Evolutionary conservation across 1,140 invertebrate genomes (phyloP).

Genomic region (Dinoponera quadriceps): DNA sequence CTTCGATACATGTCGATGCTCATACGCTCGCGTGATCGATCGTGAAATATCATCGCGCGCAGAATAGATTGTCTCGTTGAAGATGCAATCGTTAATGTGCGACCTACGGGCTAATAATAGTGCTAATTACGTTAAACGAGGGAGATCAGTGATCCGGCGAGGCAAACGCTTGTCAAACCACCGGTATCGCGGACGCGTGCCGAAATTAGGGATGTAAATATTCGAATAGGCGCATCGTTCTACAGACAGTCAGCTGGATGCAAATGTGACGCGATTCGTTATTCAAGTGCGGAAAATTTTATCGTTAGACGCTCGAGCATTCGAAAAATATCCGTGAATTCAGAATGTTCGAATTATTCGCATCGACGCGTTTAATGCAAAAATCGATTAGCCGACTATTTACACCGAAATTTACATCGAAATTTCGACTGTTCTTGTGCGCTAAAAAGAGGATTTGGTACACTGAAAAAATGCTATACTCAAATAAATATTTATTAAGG

Average conservation of each 20-base stretch:
- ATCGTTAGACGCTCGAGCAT: too few species aligned
- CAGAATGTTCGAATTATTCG: too few species aligned
- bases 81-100: slow-evolving; percentile 44
- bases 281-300: background rate
- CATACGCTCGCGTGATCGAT: slow-evolving; percentile 71
- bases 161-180: background rate
- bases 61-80: slow-evolving; percentile 47
- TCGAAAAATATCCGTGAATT: too few species aligned
- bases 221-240: background rate
- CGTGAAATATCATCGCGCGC: slow-evolving; percentile 81
- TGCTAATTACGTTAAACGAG: slow-evolving; percentile 76
- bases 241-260: background rate
- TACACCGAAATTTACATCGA: too few species aligned
- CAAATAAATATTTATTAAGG: too few species aligned
- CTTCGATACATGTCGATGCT: slow-evolving; percentile 21
- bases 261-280: background rate
- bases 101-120: slow-evolving; percentile 74
- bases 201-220: background rate
- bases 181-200: background rate
- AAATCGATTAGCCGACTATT: too few species aligned
- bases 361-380: too few species aligned
- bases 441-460: too few species aligned
- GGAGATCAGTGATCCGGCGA: slow-evolving; percentile 56
- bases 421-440: too few species aligned
- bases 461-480: too few species aligned